phyloP scores from a whole-genome alignment of 2,888 invertebrate genomes.

The Brenthis daphne region DNA sequence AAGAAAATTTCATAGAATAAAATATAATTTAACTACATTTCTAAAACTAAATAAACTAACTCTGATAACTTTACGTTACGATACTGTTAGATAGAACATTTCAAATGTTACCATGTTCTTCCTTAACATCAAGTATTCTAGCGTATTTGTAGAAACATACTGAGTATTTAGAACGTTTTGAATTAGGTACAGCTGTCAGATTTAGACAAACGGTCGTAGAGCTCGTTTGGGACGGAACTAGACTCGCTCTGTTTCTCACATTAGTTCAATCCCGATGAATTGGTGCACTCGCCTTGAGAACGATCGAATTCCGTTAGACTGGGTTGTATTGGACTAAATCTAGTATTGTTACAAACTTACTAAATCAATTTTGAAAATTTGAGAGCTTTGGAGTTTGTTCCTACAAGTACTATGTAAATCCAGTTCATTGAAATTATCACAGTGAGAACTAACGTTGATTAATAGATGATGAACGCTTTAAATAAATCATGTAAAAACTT shows the following conservation, averaged over 20 bases:
- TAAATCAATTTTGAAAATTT: constrained; percentile 33
- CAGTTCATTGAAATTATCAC: background rate
- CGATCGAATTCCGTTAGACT: constrained; percentile 42
- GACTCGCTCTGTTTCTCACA: constrained; percentile 66
- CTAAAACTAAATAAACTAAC: too few relatives aligned
- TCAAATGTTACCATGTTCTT: background rate
- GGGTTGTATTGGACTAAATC: constrained; percentile 38
- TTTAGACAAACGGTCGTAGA: constrained; percentile 64
- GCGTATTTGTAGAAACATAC: constrained; percentile 38
- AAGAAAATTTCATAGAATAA: too few relatives aligned
- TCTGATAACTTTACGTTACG: too few relatives aligned
- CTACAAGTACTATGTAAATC: background rate
- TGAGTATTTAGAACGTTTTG: constrained; percentile 49
- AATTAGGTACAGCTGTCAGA: constrained; percentile 69
- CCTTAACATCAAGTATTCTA: background rate
- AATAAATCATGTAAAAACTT: too few relatives aligned
- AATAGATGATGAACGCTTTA: too few relatives aligned
- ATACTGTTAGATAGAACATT: background rate
- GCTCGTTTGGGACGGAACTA: constrained; percentile 56
- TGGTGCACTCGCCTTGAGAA: constrained; percentile 55
- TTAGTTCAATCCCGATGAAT: constrained; percentile 70
- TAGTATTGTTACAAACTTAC: constrained; percentile 36
- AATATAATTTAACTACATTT: too few relatives aligned
- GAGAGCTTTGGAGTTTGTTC: constrained; percentile 10
- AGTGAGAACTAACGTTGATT: too few relatives aligned